These are phyloP conservation scores for Ptychobarbus kaznakovi DNA, from an alignment of 2,797 vertebrate species.

Conservation along the genomic window DNA sequence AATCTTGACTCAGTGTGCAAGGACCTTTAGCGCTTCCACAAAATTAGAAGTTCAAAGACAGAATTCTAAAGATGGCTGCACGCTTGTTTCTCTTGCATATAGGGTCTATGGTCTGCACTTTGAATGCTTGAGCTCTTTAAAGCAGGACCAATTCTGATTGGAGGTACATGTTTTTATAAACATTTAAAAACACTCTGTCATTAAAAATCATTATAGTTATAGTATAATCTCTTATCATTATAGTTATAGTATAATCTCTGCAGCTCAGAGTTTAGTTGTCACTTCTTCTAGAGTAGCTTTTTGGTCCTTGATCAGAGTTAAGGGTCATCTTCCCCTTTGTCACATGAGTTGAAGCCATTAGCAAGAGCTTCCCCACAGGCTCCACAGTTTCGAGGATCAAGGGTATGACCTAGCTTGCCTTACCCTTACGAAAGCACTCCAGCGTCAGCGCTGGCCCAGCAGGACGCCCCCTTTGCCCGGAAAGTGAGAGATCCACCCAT, in stretches of 20 bases:
- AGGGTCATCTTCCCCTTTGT: conserved; percentile 49
- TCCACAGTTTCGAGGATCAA: conserved; percentile 73
- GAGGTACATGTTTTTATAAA: not conserved
- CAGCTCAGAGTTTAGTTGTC: conserved; percentile 8
- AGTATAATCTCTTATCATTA: not conserved
- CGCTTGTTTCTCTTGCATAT: too few species aligned
- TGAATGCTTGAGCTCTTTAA: too few species aligned
- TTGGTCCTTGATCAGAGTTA: conserved; percentile 32
- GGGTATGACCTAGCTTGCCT: conserved; percentile 72
- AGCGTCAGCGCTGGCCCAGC: conserved; percentile 40
- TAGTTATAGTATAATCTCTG: not conserved
- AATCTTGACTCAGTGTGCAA: too few species aligned
- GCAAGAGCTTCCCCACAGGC: conserved; percentile 71
- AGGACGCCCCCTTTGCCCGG: conserved; percentile 35
- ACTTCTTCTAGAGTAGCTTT: conserved; percentile 2
- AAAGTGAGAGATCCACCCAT: conserved; percentile 45
- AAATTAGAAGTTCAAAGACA: too few species aligned
- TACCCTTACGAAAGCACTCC: conserved; percentile 67
- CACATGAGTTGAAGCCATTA: conserved; percentile 75
- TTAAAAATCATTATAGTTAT: not conserved
- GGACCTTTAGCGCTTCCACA: too few species aligned
- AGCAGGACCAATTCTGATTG: not conserved
- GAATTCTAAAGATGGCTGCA: too few species aligned
- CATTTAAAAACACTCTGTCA: not conserved
- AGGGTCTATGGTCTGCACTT: too few species aligned